Conservation (phyloP, 2,797 vertebrate species). For the Podargus strigoides region DNA sequence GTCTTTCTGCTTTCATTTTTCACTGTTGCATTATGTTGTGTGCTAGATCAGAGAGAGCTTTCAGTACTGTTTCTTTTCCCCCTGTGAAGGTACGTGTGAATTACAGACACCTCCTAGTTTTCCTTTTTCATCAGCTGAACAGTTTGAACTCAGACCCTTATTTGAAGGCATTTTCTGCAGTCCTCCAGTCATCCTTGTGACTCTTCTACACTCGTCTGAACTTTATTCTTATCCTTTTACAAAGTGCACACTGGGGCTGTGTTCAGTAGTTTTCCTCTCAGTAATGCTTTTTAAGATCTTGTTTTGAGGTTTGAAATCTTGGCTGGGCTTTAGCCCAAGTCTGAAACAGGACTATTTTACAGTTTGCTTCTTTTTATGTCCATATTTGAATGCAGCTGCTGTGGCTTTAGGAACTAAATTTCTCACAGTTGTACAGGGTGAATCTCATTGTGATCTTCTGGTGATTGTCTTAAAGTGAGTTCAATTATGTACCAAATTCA, state of each 20-base stretch:
- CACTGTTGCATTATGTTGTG: background rate
- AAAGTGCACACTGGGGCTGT: background rate
- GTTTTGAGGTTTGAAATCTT: conserved; percentile 13
- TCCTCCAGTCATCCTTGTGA: background rate
- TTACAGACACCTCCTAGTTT: background rate
- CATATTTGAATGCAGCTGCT: background rate
- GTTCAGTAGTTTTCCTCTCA: background rate
- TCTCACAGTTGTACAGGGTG: background rate
- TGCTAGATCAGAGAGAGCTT: background rate
- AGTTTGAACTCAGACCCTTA: background rate
- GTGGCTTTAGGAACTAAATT: background rate
- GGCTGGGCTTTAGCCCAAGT: background rate
- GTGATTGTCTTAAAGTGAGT: background rate
- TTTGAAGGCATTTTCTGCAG: background rate
- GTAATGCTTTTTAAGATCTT: background rate
- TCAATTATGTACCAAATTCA: accelerated
- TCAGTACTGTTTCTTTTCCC: background rate
- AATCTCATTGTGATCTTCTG: background rate
- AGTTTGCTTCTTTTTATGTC: background rate
- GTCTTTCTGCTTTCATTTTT: background rate
- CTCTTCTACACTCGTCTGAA: background rate
- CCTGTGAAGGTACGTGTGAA: background rate
- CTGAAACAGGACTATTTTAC: background rate
- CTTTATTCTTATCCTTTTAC: background rate
- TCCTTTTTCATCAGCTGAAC: background rate